A percentile compares a stretch with the other conserved stretches of the same genome.
phyloP scores from a whole-genome alignment of 2,797 vertebrate genomes.

The Anas acuta region DNA sequence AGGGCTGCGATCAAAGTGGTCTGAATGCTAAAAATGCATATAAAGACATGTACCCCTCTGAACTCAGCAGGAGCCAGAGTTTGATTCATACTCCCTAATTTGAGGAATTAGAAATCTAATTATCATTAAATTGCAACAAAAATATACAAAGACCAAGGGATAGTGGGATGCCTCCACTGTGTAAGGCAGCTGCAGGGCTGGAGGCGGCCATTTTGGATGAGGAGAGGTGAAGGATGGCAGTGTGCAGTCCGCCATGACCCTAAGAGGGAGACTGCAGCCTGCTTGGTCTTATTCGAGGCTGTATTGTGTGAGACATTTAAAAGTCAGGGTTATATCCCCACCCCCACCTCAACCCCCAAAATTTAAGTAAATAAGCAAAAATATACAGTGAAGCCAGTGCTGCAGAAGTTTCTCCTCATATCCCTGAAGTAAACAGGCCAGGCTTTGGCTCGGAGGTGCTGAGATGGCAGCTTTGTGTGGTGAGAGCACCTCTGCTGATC shows the following conservation, averaged over 20 bases:
- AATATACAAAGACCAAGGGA: background rate
- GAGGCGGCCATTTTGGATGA: background rate
- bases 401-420: background rate
- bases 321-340: background rate
- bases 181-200: background rate
- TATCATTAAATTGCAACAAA: background rate
- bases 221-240: background rate
- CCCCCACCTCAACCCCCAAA: background rate
- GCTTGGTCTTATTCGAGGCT: background rate
- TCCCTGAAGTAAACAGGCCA: background rate
- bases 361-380: background rate
- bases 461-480: background rate
- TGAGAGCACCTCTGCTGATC: background rate
- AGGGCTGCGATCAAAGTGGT: background rate
- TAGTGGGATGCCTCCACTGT: background rate
- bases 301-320: rapidly evolving
- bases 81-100: background rate
- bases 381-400: background rate
- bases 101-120: background rate
- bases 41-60: background rate
- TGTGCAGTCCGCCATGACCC: background rate
- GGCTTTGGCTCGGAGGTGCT: background rate
- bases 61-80: background rate
- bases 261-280: background rate
- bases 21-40: background rate